Base-by-base conservation (phyloP, 2,888 invertebrate species). In the Labia minor region DNA sequence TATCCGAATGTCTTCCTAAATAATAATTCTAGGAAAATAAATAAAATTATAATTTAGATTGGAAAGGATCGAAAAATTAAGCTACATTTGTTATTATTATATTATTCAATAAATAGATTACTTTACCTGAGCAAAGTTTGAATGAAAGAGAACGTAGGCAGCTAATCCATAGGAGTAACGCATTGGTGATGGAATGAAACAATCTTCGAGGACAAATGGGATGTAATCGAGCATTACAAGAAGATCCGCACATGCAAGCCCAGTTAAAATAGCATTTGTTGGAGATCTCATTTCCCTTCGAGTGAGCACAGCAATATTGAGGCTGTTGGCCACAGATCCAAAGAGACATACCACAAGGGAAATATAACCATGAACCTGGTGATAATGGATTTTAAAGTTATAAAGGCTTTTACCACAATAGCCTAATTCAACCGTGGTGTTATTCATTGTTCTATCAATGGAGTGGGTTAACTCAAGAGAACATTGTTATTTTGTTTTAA, bases 151-250 rank as follows among this genome's bases (percentile, higher is more conserved):
- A 19, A 89, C 83, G 74, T 86, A 89, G 8, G 86, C 84, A 0
- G 89, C 87, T 82, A 87, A 88, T 26, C 82, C 82, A 75, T 87
- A 87, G 0, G 88, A 85, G 79, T 86, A 88, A 72, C 84, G 83
- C 14, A 71, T 71, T 26, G 71, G 67, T 37, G 81, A 79, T 71
- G 83, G 81, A 0, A 65, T n/a, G 26, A 19, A 33, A 68, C 85
- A 84, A 0, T 86, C 85, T 63, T 85, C 87, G 65, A 85, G 81
- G 2, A 86, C 84, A 74, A 87, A 89, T 1, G 89, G 88, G 70
- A 90, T 84, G 75, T 90, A 91, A 73, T 93, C 92, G 76, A 93
- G 77, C 87, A 95, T 95, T 21, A 95, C 90, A 71, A 93, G 83
- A 78, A 94, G 87, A 76, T 95, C 95, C 1, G 92, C 90, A 0